Conservation (phyloP, 2,888 invertebrate species). For the Noctua janthina region DNA sequence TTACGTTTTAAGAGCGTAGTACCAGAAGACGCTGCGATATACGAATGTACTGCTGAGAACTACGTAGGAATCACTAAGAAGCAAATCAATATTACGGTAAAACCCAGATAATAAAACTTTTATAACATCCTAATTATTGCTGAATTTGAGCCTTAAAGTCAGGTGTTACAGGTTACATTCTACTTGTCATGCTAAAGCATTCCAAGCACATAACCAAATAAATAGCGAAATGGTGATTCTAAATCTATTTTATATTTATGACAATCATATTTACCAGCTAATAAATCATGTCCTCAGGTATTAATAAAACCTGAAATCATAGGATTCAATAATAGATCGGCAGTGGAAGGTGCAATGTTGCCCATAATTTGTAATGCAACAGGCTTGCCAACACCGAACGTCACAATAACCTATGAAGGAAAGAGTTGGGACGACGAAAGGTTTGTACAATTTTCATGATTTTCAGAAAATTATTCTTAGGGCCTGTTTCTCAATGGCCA, state of each 20-base stretch:
- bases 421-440: slow-evolving; percentile 68
- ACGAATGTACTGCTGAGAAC: slow-evolving; percentile 81
- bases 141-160: background rate
- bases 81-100: slow-evolving; percentile 76
- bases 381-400: slow-evolving; percentile 78
- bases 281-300: slow-evolving; percentile 72
- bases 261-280: background rate
- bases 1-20: slow-evolving; percentile 75
- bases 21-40: slow-evolving; percentile 78
- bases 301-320: slow-evolving; percentile 76
- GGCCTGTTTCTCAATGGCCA: background rate
- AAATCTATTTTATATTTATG: background rate
- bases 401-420: slow-evolving; percentile 75
- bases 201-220: background rate
- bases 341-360: slow-evolving; percentile 73
- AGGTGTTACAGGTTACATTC: background rate
- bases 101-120: background rate
- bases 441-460: slow-evolving; percentile 62
- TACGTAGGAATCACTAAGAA: slow-evolving; percentile 73
- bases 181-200: background rate
- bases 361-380: slow-evolving; percentile 78
- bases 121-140: background rate
- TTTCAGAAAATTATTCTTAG: background rate
- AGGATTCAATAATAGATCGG: slow-evolving; percentile 75
- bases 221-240: background rate